phyloP scores from a whole-genome alignment of 1,140 invertebrate genomes.

The Araneus ventricosus region DNA sequence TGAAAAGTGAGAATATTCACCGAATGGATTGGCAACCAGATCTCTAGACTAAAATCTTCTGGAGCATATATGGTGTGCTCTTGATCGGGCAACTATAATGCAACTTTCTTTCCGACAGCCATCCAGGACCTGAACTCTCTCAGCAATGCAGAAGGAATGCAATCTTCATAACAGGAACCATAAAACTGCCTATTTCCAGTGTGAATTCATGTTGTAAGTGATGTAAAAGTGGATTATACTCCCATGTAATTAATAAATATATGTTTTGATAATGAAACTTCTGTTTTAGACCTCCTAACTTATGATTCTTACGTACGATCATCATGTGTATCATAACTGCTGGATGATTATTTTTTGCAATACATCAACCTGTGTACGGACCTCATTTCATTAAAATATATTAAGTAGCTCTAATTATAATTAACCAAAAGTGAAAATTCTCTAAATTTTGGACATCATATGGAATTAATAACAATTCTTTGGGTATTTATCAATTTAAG shows the following conservation, averaged over 20 bases:
- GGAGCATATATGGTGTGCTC: no score
- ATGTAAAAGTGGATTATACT: background rate
- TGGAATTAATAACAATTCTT: no score
- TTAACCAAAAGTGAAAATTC: background rate
- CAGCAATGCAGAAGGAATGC: background rate
- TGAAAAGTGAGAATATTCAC: no score
- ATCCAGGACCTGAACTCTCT: background rate
- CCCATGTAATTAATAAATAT: background rate
- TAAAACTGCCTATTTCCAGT: background rate
- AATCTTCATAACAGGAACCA: no score
- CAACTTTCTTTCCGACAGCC: background rate
- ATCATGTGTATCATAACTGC: background rate
- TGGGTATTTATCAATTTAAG: no score
- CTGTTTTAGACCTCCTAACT: background rate
- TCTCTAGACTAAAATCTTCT: no score
- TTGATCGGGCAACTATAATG: background rate
- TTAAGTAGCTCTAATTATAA: no score
- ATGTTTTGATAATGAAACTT: background rate
- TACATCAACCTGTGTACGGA: background rate
- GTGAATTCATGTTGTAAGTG: background rate
- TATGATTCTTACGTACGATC: background rate
- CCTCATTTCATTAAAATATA: background rate
- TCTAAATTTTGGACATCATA: no score
- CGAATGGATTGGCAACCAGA: no score
- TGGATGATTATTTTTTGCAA: background rate